phyloP scores from a whole-genome alignment of 1,140 invertebrate species.

The Reticulitermes speratus region DNA sequence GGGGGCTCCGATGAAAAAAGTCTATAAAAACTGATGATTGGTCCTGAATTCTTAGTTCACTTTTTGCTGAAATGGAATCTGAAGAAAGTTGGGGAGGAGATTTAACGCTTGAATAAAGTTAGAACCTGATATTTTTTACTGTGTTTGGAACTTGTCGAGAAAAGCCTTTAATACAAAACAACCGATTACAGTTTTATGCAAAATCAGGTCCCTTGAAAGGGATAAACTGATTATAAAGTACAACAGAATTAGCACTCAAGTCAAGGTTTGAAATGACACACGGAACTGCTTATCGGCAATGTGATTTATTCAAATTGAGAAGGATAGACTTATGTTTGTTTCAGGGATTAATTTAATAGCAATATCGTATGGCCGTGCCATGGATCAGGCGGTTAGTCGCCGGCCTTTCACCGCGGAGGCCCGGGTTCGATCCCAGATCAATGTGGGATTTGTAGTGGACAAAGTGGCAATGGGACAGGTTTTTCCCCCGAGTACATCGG shows the following conservation, averaged over 20 bases:
- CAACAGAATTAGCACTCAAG: background rate
- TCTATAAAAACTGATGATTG: too few species aligned
- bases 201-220: background rate
- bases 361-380: too few species aligned
- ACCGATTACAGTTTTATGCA: background rate
- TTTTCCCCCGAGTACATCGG: too few species aligned
- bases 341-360: too few species aligned
- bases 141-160: background rate
- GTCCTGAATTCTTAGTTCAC: background rate
- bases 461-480: too few species aligned
- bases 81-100: background rate
- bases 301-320: background rate
- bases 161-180: background rate
- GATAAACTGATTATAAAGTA: background rate
- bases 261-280: background rate
- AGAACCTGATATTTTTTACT: background rate
- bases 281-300: background rate
- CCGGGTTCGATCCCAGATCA: too few species aligned
- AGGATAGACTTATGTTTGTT: too few species aligned
- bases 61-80: background rate
- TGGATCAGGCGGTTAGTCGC: too few species aligned
- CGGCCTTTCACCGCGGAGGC: too few species aligned
- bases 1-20: too few species aligned
- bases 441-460: too few species aligned
- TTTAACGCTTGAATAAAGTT: background rate